A percentile compares a stretch with the other conserved stretches of the same genome.
These are phyloP conservation scores for Aphodius sticticus DNA, from an alignment of 2,888 invertebrate genomes.

Conservation along the genomic window DNA sequence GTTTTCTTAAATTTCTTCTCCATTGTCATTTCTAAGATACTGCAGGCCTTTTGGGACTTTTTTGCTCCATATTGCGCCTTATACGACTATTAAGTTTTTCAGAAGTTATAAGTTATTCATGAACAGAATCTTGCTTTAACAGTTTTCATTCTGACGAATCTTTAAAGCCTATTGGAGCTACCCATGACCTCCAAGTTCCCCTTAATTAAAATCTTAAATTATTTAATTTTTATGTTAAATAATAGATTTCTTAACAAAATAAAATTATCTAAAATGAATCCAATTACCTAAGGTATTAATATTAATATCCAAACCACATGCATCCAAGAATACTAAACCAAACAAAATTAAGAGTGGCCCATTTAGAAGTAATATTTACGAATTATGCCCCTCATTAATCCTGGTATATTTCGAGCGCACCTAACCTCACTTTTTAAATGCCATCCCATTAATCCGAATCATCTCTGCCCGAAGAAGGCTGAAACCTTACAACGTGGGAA, in stretches of 20 bases:
- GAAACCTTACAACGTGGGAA: not conserved
- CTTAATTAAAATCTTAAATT: too few relatives aligned
- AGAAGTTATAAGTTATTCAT: too few relatives aligned
- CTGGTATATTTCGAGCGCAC: not conserved
- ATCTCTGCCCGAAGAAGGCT: not conserved
- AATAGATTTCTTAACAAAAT: not conserved
- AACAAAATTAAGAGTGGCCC: constrained; percentile 5
- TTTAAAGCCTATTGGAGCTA: too few relatives aligned
- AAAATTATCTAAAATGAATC: too few relatives aligned
- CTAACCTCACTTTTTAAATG: not conserved
- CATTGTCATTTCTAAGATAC: too few relatives aligned
- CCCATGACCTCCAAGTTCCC: too few relatives aligned
- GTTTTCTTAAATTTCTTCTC: too few relatives aligned
- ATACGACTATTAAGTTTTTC: too few relatives aligned
- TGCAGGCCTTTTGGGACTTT: too few relatives aligned
- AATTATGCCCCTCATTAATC: not conserved
- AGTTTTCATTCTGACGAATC: too few relatives aligned
- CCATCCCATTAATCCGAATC: not conserved
- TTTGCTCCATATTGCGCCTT: too few relatives aligned
- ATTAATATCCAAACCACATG: not conserved
- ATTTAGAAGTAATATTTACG: not conserved
- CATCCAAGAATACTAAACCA: not conserved
- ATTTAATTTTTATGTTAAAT: not conserved
- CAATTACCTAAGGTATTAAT: not conserved
- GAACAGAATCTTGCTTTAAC: too few relatives aligned